Evolutionary conservation across 37 sponge, comb jelly and placozoan genomes (phyloP), one percentile per base, ranked within the genome.

Genomic region (Dysidea cf. avara): DNA sequence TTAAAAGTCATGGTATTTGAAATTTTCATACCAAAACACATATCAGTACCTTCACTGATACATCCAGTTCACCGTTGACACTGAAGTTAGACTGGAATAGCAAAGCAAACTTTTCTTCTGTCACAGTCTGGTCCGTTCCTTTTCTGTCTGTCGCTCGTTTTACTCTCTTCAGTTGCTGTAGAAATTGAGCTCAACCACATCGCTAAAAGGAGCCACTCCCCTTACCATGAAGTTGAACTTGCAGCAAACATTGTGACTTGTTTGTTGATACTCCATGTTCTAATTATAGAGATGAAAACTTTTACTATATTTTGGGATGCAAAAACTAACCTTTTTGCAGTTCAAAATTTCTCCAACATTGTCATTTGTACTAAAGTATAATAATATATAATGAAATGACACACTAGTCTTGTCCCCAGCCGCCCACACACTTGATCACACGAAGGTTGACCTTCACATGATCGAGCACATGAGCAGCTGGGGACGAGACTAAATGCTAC

Each of bases 61-160:
- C 64, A 7, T 83, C 77, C 64, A 92, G 61, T 68, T 87, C 93
- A 34, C 88, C 85, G 11, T 81, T 81, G 14, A 92, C 76, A 21
- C 70, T 61, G 64, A 93, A 89, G 64, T 83, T 79, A 1, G 92
- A 90, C 38, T 76, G 77, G 73, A 91, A 92, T 11, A 92, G 81
- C 2, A 96, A 66, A 56, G 89, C 77, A 48, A 92, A 96, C 68
- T 96, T 96, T 71, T 92, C 92, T 38, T 96, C 96, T 20, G 92
- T 96, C 14, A 96, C 96, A 65, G 81, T 88, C 86, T 87, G 49
- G 14, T 28, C 14, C 51, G 0, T 34, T 17, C 77, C 31, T 34
- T 14, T 53, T 18, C 34, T 20, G 2, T 38, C 55, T 30, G 53
- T 46, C 65, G 21, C 33, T 18, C 36, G 69, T 28, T 40, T 20